Conservation (phyloP, 2,797 vertebrate species). For the Melopsittacus undulatus region DNA sequence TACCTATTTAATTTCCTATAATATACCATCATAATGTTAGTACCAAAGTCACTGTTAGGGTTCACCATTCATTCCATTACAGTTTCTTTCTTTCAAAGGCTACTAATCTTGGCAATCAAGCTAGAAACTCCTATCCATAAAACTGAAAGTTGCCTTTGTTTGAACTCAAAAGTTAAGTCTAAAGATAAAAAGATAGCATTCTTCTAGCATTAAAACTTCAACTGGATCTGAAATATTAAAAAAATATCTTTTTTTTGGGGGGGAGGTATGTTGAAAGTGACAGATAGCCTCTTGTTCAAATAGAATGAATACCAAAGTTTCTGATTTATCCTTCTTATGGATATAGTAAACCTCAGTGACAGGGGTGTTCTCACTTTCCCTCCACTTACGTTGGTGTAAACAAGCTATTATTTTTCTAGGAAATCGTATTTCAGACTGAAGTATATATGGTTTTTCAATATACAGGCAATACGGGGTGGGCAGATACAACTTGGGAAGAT, state of each 20-base stretch:
- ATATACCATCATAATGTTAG: background rate
- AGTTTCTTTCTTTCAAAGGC: background rate
- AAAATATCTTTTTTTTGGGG: background rate
- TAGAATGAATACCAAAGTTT: background rate
- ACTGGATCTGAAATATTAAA: background rate
- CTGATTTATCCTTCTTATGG: background rate
- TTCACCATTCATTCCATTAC: background rate
- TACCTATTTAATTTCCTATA: background rate
- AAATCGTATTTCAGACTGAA: background rate
- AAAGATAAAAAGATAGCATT: background rate
- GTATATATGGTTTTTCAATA: background rate
- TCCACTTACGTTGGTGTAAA: background rate
- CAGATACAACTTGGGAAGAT: background rate
- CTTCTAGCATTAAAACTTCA: background rate
- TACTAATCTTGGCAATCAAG: background rate
- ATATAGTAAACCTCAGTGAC: background rate
- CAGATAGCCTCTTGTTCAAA: background rate
- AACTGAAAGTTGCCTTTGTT: background rate
- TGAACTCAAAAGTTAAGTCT: background rate
- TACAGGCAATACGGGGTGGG: background rate
- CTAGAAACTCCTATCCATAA: background rate
- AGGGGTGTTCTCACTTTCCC: background rate
- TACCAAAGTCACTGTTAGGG: background rate
- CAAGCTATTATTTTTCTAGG: background rate
- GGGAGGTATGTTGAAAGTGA: background rate